Base-by-base conservation (phyloP, 2,797 vertebrate species). In the Platyrinchus mystaceus region DNA sequence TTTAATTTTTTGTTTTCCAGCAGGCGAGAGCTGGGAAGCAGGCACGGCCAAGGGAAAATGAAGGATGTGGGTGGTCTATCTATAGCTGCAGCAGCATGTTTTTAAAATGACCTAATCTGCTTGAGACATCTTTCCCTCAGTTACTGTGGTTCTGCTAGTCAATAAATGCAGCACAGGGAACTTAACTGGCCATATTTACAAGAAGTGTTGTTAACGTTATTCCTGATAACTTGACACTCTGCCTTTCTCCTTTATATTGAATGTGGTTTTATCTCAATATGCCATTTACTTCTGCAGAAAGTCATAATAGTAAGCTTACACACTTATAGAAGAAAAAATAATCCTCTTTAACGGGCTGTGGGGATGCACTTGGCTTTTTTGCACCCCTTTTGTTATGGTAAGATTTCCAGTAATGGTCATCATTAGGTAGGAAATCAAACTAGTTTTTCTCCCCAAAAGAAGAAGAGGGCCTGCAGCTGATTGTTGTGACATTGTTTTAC, bases 81-180 rank as follows among this genome's bases (percentile, higher is more conserved):
- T 94, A 94, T 89, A 93, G 44, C 52, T 73, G 23, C 36, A 84
- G 59, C 67, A 79, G 59, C 26, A 59, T 82, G 63, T 22, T 63
- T 95, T 87, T 63, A 62, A 94, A 87, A 82, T 93, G 2, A 81
- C 46, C 84, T 92, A 55, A 76, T 89, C 59, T 82, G 55, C 43
- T 76, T 74, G n/a, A 93, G 87, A 50, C 19, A 79, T 30, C 34
- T 53, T 63, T 84, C 34, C n/a, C 6, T 87, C 18, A 11, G 36
- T 87, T 67, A 26, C 26, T 28, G 9, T 4, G 0, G 27, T 49
- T 70, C 56, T 55, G 6, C 18, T 26, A 23, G 36, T 53, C 44
- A 63, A 41, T 27, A 58, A 59, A 52, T 36, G 49, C 11, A 67
- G 21, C 30, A 59, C 36, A 46, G 19, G 39, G 23, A 74, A 46